Evolutionary conservation across 2,888 invertebrate genomes (phyloP).

Genomic region (Cactoblastis cactorum): DNA sequence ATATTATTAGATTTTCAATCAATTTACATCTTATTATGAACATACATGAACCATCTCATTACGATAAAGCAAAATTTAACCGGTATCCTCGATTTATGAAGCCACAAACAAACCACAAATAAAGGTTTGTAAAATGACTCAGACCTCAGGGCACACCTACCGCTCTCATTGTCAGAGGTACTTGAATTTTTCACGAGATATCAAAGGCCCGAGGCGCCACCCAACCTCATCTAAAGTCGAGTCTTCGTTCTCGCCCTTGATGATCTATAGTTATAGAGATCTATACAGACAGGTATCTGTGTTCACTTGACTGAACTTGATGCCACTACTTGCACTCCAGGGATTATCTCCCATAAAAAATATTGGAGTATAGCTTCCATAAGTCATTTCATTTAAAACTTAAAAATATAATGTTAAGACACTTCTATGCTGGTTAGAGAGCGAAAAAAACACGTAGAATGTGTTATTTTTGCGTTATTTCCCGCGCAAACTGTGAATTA

Average conservation of each 20-base stretch:
- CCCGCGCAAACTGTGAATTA: too few relatives aligned
- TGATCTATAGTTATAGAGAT: not conserved
- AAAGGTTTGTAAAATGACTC: not conserved
- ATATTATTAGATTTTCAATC: too few relatives aligned
- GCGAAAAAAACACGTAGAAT: too few relatives aligned
- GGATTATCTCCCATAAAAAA: too few relatives aligned
- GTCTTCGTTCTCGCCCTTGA: constrained; percentile 30
- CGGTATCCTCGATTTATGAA: not conserved
- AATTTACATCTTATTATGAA: too few relatives aligned
- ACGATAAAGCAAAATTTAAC: too few relatives aligned
- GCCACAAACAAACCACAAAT: not conserved
- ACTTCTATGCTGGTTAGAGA: too few relatives aligned
- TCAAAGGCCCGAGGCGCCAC: constrained; percentile 51
- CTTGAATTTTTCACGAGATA: constrained; percentile 70
- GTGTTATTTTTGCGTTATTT: too few relatives aligned
- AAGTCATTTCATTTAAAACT: too few relatives aligned
- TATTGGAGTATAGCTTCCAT: too few relatives aligned
- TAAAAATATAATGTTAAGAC: too few relatives aligned
- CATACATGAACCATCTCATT: too few relatives aligned
- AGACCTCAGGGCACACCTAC: constrained; percentile 1
- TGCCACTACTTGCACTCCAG: not conserved
- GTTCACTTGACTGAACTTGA: not conserved
- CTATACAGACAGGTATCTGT: not conserved
- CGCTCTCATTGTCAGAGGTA: constrained; percentile 39
- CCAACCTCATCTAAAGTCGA: constrained; percentile 22